Evolutionary conservation across 2,113 vertebrate genomes (phyloP), one percentile per base, ranked within the genome.

Genomic region (Diphyllodes magnificus): DNA sequence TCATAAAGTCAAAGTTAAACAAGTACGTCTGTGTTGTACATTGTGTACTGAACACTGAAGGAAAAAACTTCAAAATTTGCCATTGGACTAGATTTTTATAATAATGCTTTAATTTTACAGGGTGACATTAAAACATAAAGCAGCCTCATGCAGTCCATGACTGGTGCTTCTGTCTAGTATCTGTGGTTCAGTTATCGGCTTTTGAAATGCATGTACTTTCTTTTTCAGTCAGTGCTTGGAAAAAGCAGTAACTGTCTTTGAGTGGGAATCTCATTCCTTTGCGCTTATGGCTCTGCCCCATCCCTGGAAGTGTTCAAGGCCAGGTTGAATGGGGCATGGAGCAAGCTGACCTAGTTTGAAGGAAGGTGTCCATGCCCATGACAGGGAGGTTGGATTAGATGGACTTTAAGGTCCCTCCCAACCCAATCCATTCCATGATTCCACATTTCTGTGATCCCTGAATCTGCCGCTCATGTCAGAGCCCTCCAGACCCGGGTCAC

Each of bases 1-100:
- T 93, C 83, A 94, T 79, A 94, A 88, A 96, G 95, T 93, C 95
- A 86, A 9, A 85, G 90, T 94, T 96, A 92, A 96, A 96, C 94
- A 96, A 93, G 86, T 83, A 93, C 76, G 37, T 95, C 93, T 91
- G 60, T 88, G 76, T 86, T 88, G 80, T 65, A 77, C 69, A 60
- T 57, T 42, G 49, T 84, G n/a, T 65, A n/a, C 63, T 35, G 59
- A 72, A 73, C 64, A 40, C n/a, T 23, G 33, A n/a, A 21, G 64
- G 40, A 63, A 76, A 77, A 91, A 80, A 42, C 27, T 42, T 45
- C 5, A n/a, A 49, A 83, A 83, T 79, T 51, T 60, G 22, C 37
- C 31, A 7, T 76, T 76, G 70, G n/a, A 13, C 33, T 81, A 5
- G 25, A 33, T 78, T 86, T 90, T 84, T 66, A 11, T 25, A 42